Percentiles rank a stretch among this genome's conserved stretches.
These are phyloP conservation scores for Morone saxatilis DNA, from an alignment of 2,113 vertebrate genomes.

Conservation along the genomic window DNA sequence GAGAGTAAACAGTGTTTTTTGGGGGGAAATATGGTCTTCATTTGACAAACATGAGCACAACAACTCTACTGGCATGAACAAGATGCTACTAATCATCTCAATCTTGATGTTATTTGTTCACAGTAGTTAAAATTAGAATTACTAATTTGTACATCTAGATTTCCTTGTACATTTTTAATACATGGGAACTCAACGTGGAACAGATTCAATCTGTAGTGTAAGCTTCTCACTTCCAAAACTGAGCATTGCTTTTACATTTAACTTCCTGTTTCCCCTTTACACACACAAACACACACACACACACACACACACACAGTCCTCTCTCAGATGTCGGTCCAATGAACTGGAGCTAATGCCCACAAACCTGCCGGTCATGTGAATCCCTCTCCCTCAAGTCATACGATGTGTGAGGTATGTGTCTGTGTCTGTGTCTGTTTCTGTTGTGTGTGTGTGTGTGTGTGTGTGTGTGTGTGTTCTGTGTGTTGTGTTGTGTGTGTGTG, in stretches of 20 bases:
- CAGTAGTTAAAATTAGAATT: neutral
- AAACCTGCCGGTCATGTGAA: conserved; percentile 72
- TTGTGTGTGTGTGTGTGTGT: conserved; percentile 53
- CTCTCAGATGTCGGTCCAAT: conserved; percentile 45
- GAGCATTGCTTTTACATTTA: conserved; percentile 11
- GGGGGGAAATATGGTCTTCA: conserved; percentile 20
- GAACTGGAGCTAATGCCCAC: conserved; percentile 65
- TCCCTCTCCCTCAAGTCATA: conserved; percentile 62
- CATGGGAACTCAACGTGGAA: neutral
- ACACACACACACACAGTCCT: conserved; percentile 24
- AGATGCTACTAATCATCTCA: conserved; percentile 20
- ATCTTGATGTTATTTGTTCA: conserved; percentile 22
- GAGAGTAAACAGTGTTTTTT: neutral
- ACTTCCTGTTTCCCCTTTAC: conserved; percentile 17
- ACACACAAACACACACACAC: conserved; percentile 13
- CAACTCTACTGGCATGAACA: conserved; percentile 8
- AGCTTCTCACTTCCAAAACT: conserved; percentile 1
- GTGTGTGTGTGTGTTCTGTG: conserved; percentile 30
- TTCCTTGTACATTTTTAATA: neutral
- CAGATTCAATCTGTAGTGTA: neutral
- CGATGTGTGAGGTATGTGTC: conserved; percentile 48
- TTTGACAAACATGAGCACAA: conserved; percentile 16
- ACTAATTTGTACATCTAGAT: neutral
- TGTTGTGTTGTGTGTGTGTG: conserved; percentile 54
- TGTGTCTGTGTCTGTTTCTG: conserved; percentile 51